These are phyloP conservation scores for Hydropotes inermis DNA, from an alignment of 2,113 vertebrate species.

Conservation along the genomic window DNA sequence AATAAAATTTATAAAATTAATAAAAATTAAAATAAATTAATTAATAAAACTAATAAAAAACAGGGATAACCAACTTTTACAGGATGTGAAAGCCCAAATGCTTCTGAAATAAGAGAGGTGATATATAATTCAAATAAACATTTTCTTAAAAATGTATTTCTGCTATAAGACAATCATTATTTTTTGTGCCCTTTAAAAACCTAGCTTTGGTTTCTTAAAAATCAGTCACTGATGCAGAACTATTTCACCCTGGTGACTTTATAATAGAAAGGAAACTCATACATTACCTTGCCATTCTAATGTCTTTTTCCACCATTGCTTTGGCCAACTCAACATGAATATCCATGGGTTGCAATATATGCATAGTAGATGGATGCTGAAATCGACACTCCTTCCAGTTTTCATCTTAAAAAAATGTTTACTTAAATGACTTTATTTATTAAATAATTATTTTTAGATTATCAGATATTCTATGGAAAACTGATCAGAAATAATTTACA, in stretches of 20 bases:
- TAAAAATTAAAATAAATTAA: no score
- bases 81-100: background rate
- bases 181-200: background rate
- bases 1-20: no score
- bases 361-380: conserved; percentile 87
- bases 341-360: conserved; percentile 94
- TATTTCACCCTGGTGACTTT: background rate
- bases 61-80: background rate
- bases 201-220: conserved; percentile 23
- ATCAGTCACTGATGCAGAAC: background rate
- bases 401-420: conserved; percentile 83
- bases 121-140: background rate
- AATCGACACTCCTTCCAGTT: conserved; percentile 90
- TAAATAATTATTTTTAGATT: background rate
- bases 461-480: background rate
- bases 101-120: background rate
- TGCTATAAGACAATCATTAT: background rate
- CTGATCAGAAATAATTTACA: background rate
- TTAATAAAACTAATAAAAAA: background rate
- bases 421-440: background rate
- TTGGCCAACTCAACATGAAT: conserved; percentile 91
- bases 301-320: conserved; percentile 95
- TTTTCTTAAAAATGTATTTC: conserved; percentile 35
- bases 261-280: background rate
- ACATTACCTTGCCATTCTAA: conserved; percentile 92